Conservation (phyloP, 2,797 vertebrate species). For the Sebastes hopkinsi region DNA sequence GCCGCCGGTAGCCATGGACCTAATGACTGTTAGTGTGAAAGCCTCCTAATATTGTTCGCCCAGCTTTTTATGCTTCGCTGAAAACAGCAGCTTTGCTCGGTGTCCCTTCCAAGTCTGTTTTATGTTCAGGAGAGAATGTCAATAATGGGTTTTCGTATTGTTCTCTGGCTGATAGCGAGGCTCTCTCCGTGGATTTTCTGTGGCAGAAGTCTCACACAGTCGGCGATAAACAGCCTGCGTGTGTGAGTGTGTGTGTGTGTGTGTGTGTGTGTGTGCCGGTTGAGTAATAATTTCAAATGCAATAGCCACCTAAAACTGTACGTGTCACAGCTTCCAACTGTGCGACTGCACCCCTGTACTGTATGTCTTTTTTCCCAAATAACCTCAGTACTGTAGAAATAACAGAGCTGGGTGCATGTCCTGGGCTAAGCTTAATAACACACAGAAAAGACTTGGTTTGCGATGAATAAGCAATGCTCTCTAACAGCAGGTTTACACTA, state of each 20-base stretch:
- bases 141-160: background rate
- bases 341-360: constrained; percentile 20
- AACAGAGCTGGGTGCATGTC: constrained; percentile 47
- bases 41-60: constrained; percentile 16
- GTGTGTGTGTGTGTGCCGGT: background rate
- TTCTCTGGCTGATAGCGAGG: constrained; percentile 7
- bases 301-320: constrained; percentile 29
- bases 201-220: background rate
- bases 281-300: constrained; percentile 31
- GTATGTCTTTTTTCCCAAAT: constrained; percentile 8
- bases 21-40: constrained; percentile 81
- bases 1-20: constrained; percentile 83
- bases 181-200: constrained; percentile 3
- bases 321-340: constrained; percentile 20
- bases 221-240: background rate
- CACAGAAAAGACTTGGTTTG: constrained; percentile 45
- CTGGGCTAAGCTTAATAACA: constrained; percentile 25
- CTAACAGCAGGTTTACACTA: constrained; percentile 68
- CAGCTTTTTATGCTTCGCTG: constrained; percentile 27
- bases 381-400: constrained; percentile 41
- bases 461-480: constrained; percentile 51
- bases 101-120: constrained; percentile 17
- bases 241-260: background rate
- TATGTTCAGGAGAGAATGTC: constrained; percentile 21
- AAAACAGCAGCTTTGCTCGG: constrained; percentile 33